Percentiles rank a stretch among this genome's conserved stretches.
phyloP scores from a whole-genome alignment of 2,797 vertebrate genomes.

The Alfaro cultratus region DNA sequence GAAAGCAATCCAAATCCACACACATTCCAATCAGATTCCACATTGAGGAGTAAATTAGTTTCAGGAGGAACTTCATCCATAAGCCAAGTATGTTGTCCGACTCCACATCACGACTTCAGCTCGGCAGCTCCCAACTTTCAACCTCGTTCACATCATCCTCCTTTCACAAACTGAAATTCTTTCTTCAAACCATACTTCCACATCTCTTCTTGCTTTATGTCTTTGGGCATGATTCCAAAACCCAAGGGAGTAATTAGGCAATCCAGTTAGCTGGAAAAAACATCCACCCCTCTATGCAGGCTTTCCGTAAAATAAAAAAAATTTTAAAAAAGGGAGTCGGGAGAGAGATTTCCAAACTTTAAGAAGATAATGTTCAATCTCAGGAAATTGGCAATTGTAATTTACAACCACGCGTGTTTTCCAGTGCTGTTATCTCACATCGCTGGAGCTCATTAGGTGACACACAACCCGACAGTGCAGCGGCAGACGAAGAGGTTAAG shows the following conservation, averaged over 20 bases:
- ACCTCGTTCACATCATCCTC: slow-evolving; percentile 43
- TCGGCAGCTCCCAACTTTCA: slow-evolving; percentile 26
- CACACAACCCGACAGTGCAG: slow-evolving; percentile 16
- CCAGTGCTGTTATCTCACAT: slow-evolving; percentile 44
- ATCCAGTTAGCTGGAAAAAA: slow-evolving; percentile 68
- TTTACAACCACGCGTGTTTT: slow-evolving; percentile 44
- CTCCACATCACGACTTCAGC: slow-evolving; percentile 44
- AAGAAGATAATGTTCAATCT: slow-evolving; percentile 41
- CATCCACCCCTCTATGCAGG: slow-evolving; percentile 51
- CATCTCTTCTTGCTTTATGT: slow-evolving; percentile 47
- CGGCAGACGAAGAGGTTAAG: slow-evolving; percentile 25
- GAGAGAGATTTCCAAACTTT: slow-evolving; percentile 43
- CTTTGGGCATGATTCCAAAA: slow-evolving; percentile 62
- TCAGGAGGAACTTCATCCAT: slow-evolving; percentile 34
- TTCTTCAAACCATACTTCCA: slow-evolving; percentile 36
- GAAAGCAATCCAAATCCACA: slow-evolving; percentile 16
- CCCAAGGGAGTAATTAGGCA: slow-evolving; percentile 67
- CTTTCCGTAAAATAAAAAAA: slow-evolving; percentile 13
- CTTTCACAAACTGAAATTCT: slow-evolving; percentile 27
- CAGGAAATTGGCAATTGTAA: slow-evolving; percentile 41
- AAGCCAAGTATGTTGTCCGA: slow-evolving; percentile 26
- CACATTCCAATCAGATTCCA: slow-evolving; percentile 26
- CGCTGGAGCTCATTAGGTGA: slow-evolving; percentile 47
- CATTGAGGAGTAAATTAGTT: slow-evolving; percentile 29
- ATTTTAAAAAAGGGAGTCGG: slow-evolving; percentile 15